Evolutionary conservation across 2,113 vertebrate genomes (phyloP), one percentile per base, ranked within the genome.

Genomic region (Salvelinus sp.): DNA sequence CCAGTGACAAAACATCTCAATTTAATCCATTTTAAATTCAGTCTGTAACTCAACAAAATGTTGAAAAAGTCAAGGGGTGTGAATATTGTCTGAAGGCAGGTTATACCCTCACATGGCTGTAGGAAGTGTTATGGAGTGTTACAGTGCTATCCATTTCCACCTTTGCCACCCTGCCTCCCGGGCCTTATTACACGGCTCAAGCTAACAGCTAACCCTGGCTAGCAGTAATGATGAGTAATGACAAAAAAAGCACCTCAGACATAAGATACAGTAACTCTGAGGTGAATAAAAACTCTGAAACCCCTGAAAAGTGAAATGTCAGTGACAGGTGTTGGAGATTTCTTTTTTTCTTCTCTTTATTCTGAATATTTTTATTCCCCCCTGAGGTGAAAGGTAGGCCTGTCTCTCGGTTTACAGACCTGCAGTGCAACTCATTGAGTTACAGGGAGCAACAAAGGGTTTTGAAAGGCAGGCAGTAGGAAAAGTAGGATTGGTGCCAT

Each of bases 201-300:
- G 90, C 78, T 77, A 77, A 77, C 64, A n/a, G 76, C 78, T 54
- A 76, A 70, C 65, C 76, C 14, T 54, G 50, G 50, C 50, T 18
- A 80, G 79, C 83, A 75, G 62, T 91, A 90, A 85, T 83, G 82
- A 88, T 88, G 86, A 89, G 75, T 85, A 88, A 88, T 85, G 81
- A 80, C 76, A 78, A 68, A 76, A 83, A 7, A 83, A 22, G 12
- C 63, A 16, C 67, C 13, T 69, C 74, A 70, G 79, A 77, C 72
- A 13, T 44, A 76, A 84, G 87, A 78, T 38, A 69, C n/a, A 58
- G 73, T 69, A 50, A 75, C 28, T 54, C 20, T 60, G 60, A 78
- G 64, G 1, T 3, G 28, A 67, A 73, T 25, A 82, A 77, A 84
- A 80, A 86, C 48, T 80, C 38, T 22, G 57, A 66, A 73, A 44